A percentile compares a stretch with the other conserved stretches of the same genome.
These are phyloP conservation scores for Galeruca laticollis DNA, from an alignment of 2,888 invertebrate genomes.

Conservation along the genomic window DNA sequence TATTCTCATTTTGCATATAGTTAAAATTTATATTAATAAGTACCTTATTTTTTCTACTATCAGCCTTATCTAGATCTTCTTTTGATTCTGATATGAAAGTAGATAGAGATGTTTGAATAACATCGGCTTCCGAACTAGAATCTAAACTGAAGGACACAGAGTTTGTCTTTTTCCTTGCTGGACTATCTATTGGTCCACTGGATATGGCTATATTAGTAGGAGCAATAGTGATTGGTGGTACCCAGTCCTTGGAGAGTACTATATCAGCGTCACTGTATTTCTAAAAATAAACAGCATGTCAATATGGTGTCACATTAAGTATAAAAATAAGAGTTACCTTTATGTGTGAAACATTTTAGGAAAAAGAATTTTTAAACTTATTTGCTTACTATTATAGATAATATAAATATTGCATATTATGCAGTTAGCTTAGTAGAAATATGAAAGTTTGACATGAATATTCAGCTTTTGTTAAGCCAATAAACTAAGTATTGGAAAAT, in stretches of 20 bases:
- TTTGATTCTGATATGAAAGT: constrained; percentile 63
- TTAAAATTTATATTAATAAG: background rate
- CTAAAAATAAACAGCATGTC: constrained; percentile 58
- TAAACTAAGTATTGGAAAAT: no score
- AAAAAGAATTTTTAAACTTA: no score
- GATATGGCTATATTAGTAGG: constrained; percentile 76
- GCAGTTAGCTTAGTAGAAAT: no score
- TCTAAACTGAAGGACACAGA: constrained; percentile 81
- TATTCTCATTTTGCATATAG: no score
- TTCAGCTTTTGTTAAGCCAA: no score
- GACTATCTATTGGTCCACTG: constrained; percentile 65
- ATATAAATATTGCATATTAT: no score
- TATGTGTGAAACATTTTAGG: no score
- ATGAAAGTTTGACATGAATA: no score
- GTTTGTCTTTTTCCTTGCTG: constrained; percentile 76
- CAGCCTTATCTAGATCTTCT: constrained; percentile 72
- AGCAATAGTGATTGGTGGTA: constrained; percentile 85
- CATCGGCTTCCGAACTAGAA: constrained; percentile 70
- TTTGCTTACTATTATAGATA: no score
- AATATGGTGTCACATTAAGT: no score
- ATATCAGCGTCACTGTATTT: constrained; percentile 91
- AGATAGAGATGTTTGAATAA: constrained; percentile 56
- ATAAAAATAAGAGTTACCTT: no score
- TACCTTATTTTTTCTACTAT: constrained; percentile 82
- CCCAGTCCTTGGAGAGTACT: constrained; percentile 88